Percentiles rank a stretch among this genome's conserved stretches.
These are phyloP conservation scores for Aplocera efformata DNA, from an alignment of 2,888 invertebrate species.

Conservation along the genomic window DNA sequence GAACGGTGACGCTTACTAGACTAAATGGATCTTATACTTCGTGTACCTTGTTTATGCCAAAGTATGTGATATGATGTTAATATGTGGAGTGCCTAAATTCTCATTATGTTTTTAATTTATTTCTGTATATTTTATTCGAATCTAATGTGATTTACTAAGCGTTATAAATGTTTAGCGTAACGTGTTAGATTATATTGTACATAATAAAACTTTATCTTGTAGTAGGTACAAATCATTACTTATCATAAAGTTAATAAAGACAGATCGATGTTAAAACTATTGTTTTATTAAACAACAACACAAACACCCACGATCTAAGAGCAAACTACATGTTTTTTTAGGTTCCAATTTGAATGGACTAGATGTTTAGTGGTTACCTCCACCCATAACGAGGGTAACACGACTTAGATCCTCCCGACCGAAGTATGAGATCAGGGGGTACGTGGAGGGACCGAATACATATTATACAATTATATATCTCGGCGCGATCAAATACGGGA, in stretches of 20 bases:
- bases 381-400: no score
- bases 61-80: constrained; percentile 74
- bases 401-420: no score
- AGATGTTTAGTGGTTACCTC: no score
- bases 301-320: no score
- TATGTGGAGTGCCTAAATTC: constrained; percentile 78
- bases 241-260: constrained; percentile 74
- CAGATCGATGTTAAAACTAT: constrained; percentile 66
- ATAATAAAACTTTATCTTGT: constrained; percentile 72
- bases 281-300: constrained; percentile 27
- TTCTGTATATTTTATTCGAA: constrained; percentile 48
- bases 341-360: no score
- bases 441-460: no score
- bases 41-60: constrained; percentile 60
- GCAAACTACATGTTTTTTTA: no score
- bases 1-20: constrained; percentile 78
- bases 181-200: constrained; percentile 63
- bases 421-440: no score
- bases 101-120: constrained; percentile 56
- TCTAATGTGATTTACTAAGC: constrained; percentile 49
- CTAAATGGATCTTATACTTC: constrained; percentile 57
- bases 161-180: constrained; percentile 41
- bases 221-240: constrained; percentile 69
- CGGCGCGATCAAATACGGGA: no score
- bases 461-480: no score